phyloP scores from a whole-genome alignment of 2,797 vertebrate genomes.

The Pitangus sulphuratus region DNA sequence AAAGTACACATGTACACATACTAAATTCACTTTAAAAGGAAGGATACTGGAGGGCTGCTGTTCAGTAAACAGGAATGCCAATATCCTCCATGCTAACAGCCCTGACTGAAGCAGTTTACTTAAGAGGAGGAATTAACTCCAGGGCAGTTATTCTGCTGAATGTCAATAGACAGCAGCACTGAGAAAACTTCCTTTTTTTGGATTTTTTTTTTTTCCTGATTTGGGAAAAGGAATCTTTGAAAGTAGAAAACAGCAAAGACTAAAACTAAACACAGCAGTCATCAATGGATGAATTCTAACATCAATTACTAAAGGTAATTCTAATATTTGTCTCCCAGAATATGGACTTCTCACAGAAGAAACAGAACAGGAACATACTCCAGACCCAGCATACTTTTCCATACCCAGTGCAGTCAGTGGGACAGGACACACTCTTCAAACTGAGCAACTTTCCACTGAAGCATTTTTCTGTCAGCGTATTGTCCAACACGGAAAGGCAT shows the following conservation, averaged over 20 bases:
- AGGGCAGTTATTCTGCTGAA: not conserved
- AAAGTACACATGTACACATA: not conserved
- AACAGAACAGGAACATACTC: not conserved
- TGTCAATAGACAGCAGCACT: not conserved
- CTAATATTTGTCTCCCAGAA: not conserved
- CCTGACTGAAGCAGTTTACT: not conserved
- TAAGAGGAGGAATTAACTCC: not conserved
- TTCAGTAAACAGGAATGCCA: not conserved
- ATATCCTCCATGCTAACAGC: not conserved
- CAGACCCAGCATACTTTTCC: not conserved
- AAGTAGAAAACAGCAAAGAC: not conserved
- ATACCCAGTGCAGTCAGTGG: not conserved
- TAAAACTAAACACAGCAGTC: not conserved
- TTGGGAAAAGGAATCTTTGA: not conserved
- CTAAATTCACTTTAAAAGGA: not conserved
- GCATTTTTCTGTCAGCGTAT: accelerated
- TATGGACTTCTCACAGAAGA: not conserved
- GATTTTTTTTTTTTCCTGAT: not conserved
- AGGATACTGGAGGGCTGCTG: not conserved
- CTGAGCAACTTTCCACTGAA: not conserved
- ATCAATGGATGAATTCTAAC: not conserved
- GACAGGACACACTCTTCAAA: not conserved
- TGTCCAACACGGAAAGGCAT: not conserved
- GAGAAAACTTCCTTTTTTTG: not conserved
- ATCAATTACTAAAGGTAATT: not conserved